phyloP scores from a whole-genome alignment of 1,140 invertebrate species.

The Platyura marginata region DNA sequence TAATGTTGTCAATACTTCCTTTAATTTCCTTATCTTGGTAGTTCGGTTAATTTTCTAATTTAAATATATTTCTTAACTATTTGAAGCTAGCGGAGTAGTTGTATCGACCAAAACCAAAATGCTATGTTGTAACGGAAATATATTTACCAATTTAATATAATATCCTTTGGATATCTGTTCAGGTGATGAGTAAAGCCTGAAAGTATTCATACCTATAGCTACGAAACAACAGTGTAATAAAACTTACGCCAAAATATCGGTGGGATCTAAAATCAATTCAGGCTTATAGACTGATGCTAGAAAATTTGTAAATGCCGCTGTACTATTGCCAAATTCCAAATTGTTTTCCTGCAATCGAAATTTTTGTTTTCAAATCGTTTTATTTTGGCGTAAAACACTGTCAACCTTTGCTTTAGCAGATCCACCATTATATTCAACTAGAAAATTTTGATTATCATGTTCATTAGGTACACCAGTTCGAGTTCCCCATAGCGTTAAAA shows the following conservation, averaged over 20 bases:
- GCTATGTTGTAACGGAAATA: constrained; percentile 36
- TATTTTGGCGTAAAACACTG: no score
- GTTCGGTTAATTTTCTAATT: no score
- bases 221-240: no score
- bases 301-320: constrained; percentile 22
- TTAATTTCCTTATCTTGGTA: no score
- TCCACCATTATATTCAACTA: no score
- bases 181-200: constrained; percentile 35
- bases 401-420: no score
- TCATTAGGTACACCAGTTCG: constrained; percentile 25
- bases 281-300: constrained; percentile 24
- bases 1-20: no score
- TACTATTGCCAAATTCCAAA: constrained; percentile 13
- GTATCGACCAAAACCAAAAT: constrained; percentile 42
- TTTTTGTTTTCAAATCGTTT: background rate
- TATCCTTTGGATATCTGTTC: constrained; percentile 32
- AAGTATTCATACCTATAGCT: constrained; percentile 7
- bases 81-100: constrained; percentile 30
- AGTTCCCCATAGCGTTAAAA: constrained; percentile 51
- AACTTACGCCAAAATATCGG: constrained; percentile 32
- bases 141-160: constrained; percentile 31
- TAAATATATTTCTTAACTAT: no score
- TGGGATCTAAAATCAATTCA: constrained; percentile 28
- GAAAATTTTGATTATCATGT: no score
- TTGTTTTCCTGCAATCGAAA: background rate